phyloP scores from a whole-genome alignment of 1,140 invertebrate species.

The Mamestra configurata region DNA sequence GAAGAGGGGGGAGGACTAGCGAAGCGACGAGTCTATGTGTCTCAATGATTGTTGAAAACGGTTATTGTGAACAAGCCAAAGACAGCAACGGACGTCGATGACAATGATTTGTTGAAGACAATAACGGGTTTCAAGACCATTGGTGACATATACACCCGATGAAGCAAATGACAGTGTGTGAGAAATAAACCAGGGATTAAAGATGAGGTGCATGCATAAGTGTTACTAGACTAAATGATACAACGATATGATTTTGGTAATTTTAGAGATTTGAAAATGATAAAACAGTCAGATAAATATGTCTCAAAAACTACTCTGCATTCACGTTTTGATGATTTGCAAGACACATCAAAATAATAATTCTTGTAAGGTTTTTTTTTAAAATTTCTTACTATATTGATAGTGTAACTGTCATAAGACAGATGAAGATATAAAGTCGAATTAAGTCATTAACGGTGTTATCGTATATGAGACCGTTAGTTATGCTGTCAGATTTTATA shows the following conservation, averaged over 20 bases:
- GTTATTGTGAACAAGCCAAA: neutral
- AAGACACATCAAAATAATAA: neutral
- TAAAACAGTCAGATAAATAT: neutral
- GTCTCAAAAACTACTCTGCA: neutral
- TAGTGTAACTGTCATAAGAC: too few species aligned
- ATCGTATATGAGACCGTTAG: too few species aligned
- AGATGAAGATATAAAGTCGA: too few species aligned
- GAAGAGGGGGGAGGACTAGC: constrained; percentile 73
- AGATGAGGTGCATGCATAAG: constrained; percentile 53
- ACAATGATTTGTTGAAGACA: constrained; percentile 6
- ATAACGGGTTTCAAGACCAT: constrained; percentile 27
- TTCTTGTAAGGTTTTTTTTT: too few species aligned
- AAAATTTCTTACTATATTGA: too few species aligned
- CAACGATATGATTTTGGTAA: neutral
- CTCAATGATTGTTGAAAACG: constrained; percentile 6
- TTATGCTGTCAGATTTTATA: too few species aligned
- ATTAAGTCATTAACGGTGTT: too few species aligned
- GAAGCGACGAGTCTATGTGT: constrained; percentile 67
- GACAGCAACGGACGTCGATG: neutral
- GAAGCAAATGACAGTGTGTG: constrained; percentile 60
- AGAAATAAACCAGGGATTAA: constrained; percentile 50
- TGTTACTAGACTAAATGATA: constrained; percentile 15
- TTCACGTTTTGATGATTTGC: neutral
- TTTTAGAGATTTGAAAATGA: neutral
- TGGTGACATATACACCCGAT: constrained; percentile 39